Percentiles rank a stretch among this genome's conserved stretches.
phyloP scores from a whole-genome alignment of 2,888 invertebrate genomes.

The Pterobdella sp. region DNA sequence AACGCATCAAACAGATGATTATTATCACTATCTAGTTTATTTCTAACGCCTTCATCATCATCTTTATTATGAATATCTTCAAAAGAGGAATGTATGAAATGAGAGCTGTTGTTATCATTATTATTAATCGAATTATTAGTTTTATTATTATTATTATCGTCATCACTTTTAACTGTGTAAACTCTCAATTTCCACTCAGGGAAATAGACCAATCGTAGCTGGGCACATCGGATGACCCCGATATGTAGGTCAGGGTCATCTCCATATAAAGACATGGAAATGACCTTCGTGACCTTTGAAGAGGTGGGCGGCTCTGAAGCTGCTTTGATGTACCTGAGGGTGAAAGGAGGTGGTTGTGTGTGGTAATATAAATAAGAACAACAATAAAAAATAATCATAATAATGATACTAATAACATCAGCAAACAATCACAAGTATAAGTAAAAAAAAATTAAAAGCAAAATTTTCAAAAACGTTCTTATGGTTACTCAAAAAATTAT shows the following conservation, averaged over 20 bases:
- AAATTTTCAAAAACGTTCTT: too few relatives aligned
- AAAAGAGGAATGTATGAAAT: background rate
- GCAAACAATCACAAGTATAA: too few relatives aligned
- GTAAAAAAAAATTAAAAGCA: too few relatives aligned
- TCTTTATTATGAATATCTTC: background rate
- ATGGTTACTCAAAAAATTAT: too few relatives aligned
- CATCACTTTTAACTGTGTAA: conserved; percentile 21
- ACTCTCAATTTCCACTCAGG: conserved; percentile 34
- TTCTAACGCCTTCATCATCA: background rate
- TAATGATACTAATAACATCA: too few relatives aligned
- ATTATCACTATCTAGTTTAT: background rate
- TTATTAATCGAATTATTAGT: background rate
- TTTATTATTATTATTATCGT: background rate
- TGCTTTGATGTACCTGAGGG: background rate
- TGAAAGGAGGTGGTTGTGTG: background rate
- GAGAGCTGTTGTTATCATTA: background rate
- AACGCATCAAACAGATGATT: background rate
- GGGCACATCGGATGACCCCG: conserved; percentile 36
- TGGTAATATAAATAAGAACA: background rate
- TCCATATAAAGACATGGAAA: conserved; percentile 34
- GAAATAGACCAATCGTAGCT: conserved; percentile 29
- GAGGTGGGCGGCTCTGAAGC: background rate
- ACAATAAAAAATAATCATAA: too few relatives aligned
- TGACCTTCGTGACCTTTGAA: conserved; percentile 29
- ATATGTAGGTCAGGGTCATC: conserved; percentile 14